phyloP scores from a whole-genome alignment of 2,888 invertebrate species.

The Pherbina coryleti region DNA sequence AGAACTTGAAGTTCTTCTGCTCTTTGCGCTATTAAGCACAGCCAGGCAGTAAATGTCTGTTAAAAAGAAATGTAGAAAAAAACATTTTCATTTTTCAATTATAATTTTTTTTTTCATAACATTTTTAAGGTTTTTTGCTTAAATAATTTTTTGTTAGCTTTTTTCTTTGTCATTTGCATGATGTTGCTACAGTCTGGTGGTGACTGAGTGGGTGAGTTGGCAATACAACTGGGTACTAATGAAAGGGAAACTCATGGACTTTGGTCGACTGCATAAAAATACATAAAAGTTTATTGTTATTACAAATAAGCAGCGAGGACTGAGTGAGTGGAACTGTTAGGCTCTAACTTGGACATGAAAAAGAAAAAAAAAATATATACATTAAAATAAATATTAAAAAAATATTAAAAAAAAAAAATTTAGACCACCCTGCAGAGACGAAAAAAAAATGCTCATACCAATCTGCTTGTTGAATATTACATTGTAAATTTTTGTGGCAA shows the following conservation, averaged over 20 bases:
- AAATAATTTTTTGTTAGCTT: not conserved
- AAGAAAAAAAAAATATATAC: not conserved
- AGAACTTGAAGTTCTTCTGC: not conserved
- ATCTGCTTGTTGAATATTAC: conserved; percentile 3
- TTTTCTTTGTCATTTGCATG: conserved; percentile 17
- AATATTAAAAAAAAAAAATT: not conserved
- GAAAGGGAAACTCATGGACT: not conserved
- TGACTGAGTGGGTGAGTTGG: not conserved
- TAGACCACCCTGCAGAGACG: not conserved
- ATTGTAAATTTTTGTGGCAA: conserved; percentile 5
- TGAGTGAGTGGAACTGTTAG: not conserved
- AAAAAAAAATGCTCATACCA: not conserved
- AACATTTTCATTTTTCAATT: conserved; percentile 21
- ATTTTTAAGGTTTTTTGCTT: not conserved
- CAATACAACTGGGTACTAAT: not conserved
- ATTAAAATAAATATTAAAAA: too few relatives aligned
- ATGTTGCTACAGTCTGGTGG: not conserved
- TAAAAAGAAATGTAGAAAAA: not conserved
- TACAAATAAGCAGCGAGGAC: conserved; percentile 12
- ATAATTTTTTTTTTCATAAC: conserved; percentile 16
- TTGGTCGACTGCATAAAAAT: not conserved
- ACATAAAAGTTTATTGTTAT: conserved; percentile 25
- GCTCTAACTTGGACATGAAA: not conserved
- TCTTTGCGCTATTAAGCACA: conserved; percentile 17
- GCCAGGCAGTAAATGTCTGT: conserved; percentile 1